phyloP scores from a whole-genome alignment of 2,888 invertebrate genomes.

The Tenthredo mesomela region DNA sequence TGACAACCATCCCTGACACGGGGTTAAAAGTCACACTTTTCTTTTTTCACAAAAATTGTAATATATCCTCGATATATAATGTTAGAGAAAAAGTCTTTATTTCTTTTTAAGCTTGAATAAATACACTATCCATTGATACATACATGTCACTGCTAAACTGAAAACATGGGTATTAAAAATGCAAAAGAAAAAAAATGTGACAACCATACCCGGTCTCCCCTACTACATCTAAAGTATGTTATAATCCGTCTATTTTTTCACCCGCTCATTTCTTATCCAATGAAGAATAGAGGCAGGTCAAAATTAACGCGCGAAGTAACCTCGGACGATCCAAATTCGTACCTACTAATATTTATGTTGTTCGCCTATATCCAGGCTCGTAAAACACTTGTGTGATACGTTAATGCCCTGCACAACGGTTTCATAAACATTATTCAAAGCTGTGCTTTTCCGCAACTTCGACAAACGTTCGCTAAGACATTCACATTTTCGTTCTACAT shows the following conservation, averaged over 20 bases:
- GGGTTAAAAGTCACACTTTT: too few relatives aligned
- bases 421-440: neutral
- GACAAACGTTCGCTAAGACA: neutral
- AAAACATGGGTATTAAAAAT: too few relatives aligned
- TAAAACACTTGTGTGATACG: conserved; percentile 32
- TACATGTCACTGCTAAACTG: too few relatives aligned
- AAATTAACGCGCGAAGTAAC: neutral
- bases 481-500: neutral
- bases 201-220: too few relatives aligned
- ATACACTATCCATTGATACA: too few relatives aligned
- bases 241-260: neutral
- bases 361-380: conserved; percentile 40
- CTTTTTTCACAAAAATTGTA: too few relatives aligned
- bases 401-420: neutral
- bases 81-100: too few relatives aligned
- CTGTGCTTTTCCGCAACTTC: neutral
- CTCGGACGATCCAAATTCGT: neutral
- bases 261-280: neutral
- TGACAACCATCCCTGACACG: too few relatives aligned
- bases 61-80: too few relatives aligned
- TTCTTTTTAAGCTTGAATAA: too few relatives aligned
- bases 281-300: neutral
- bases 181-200: too few relatives aligned
- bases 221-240: too few relatives aligned
- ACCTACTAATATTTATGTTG: conserved; percentile 42